These are phyloP conservation scores for Barypeithes pellucidus DNA, from an alignment of 2,888 invertebrate species.

Conservation along the genomic window DNA sequence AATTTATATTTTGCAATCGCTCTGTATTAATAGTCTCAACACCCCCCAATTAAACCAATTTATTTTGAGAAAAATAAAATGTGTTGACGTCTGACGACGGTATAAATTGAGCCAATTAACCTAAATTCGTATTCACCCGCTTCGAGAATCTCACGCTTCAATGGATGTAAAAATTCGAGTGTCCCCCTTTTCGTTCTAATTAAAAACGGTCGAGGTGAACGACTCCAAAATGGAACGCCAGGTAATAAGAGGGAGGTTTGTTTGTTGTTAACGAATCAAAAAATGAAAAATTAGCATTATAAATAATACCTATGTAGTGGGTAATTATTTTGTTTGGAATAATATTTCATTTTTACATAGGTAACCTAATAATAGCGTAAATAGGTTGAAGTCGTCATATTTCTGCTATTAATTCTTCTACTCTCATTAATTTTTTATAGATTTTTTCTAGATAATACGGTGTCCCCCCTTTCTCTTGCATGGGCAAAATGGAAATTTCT, in stretches of 20 bases:
- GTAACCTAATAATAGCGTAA: no score
- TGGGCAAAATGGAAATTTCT: no score
- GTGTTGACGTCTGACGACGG: slow-evolving; percentile 7
- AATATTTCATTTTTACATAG: no score
- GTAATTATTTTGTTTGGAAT: neutral
- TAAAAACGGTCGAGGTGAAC: slow-evolving; percentile 29
- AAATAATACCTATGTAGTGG: neutral
- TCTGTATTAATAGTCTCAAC: neutral
- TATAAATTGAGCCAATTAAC: slow-evolving; percentile 41
- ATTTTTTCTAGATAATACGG: no score
- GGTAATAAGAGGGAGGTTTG: neutral
- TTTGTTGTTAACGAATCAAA: neutral
- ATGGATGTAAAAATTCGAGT: slow-evolving; percentile 49
- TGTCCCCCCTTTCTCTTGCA: no score
- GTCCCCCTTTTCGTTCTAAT: slow-evolving; percentile 46
- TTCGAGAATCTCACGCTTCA: slow-evolving; percentile 42
- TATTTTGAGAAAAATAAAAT: neutral
- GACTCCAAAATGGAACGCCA: slow-evolving; percentile 19
- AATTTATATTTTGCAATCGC: no score
- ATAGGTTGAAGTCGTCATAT: no score
- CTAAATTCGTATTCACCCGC: slow-evolving; percentile 36
- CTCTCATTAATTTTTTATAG: no score
- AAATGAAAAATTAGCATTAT: neutral
- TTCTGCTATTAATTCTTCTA: no score
- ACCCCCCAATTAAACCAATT: neutral